Evolutionary conservation across 2,888 invertebrate species (phyloP), one percentile per base, ranked within the genome.

Genomic region (Vandiemenella viatica): DNA sequence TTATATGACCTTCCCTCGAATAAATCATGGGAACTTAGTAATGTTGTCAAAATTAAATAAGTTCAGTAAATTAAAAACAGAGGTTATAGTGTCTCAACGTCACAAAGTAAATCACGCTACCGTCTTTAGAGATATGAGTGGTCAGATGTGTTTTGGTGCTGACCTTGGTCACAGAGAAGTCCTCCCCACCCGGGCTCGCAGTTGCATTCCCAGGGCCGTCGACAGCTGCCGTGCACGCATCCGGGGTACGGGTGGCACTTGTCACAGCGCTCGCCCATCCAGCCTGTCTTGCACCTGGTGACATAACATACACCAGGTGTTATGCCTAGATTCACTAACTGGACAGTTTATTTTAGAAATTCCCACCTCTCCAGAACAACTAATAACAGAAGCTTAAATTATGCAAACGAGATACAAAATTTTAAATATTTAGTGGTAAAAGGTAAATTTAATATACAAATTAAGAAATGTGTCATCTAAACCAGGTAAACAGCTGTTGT

Each of bases 141-240:
- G n/a, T n/a, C n/a, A n/a, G n/a, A n/a, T n/a, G n/a, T n/a, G n/a
- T n/a, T 32, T 32, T 32, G 3, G 13, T n/a, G 58, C 63, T 64
- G 63, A 88, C 89, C 81, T 78, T 90, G 85, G 64, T 91, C 85
- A 64, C 93, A 93, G 16, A 89, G 76, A 74, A 90, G 83, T 56
- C 92, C 92, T 43, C 89, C 87, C 87, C 87, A 90, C 45, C 91
- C 91, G 1, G 79, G 73, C 57, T 82, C 73, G 65, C 93, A 93
- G 61, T 79, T 76, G 66, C 93, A 93, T 64, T 92, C 87, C 90
- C 90, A 92, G 2, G 92, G 90, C 46, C 81, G 71, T 49, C 73
- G 74, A 65, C 93, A 93, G 47, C 77, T 73, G 17, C 93, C 93
- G 62, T 91, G 80, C 49, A 77, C 76, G 63, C 92, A 93, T 54